Base-by-base conservation (phyloP, 2,888 invertebrate species). In the Acronicta alni region DNA sequence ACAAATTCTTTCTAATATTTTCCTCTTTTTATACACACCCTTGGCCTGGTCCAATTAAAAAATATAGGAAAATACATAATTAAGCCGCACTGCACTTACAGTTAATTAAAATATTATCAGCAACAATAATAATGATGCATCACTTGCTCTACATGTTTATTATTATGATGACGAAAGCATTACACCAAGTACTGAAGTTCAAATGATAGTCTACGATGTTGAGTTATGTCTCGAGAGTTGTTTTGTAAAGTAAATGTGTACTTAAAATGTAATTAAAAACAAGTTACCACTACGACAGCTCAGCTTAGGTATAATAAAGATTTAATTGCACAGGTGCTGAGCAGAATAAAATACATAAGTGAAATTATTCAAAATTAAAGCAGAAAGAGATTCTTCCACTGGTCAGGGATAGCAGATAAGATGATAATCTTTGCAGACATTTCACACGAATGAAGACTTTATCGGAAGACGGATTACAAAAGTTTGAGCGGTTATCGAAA, bases 231-330 rank as follows among this genome's bases (percentile, higher is more conserved):
- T 81, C 68, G 52, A 77, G 80, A 81, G 77, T 77, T 77, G 55
- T 69, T 59, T 56, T 64, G 78, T 80, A 77, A 84, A 83, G 82
- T 83, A 86, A 77, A 77, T 79, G 77, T 77, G 81, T 84, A 83
- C 83, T 88, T 88, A 86, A 89, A 89, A 85, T 81, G 85, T 85
- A 89, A 89, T 89, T 90, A 88, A 89, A 89, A 90, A 89, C 89
- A 55, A 86, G 90, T 90, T 90, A 85, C 82, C 78, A 80, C 69
- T 79, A 76, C 81, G 76, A 76, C 75, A 74, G 73, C 63, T 72
- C 77, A 60, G 80, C 81, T 82, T 80, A 82, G 75, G 83, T 81
- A 85, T 87, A 88, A 81, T 88, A 87, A 89, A 87, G 84, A 75
- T 85, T 86, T 87, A 88, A 89, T 89, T 87, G 83, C 82, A 81